These are phyloP conservation scores for Eueides isabella DNA, from an alignment of 1,140 invertebrate genomes.

Conservation along the genomic window DNA sequence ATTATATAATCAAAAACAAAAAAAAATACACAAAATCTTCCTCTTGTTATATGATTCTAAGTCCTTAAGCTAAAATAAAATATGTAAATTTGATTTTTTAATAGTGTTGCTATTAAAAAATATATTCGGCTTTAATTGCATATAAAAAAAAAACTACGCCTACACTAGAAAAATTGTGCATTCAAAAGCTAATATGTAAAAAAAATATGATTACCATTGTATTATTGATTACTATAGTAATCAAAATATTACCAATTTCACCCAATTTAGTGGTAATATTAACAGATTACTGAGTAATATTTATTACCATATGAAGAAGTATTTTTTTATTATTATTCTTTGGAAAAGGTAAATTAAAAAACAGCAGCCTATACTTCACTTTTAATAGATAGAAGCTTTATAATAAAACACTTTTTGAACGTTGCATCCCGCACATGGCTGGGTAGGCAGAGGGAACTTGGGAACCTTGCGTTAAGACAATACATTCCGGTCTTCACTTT, in stretches of 20 bases:
- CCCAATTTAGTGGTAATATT: not conserved
- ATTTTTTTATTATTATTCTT: not conserved
- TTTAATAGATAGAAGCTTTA: too few relatives aligned
- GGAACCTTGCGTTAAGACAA: too few relatives aligned
- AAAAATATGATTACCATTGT: not conserved
- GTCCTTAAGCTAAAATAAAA: too few relatives aligned
- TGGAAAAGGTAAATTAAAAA: not conserved
- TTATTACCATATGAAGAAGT: not conserved
- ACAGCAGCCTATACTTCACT: too few relatives aligned
- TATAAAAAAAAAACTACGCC: not conserved
- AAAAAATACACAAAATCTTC: not conserved
- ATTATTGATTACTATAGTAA: constrained; percentile 4
- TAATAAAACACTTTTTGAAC: too few relatives aligned
- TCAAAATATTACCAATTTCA: not conserved
- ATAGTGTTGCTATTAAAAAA: not conserved
- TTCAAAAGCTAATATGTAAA: not conserved
- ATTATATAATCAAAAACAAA: not conserved
- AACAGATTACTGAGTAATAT: not conserved
- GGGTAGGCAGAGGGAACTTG: too few relatives aligned
- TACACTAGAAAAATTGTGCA: constrained; percentile 7
- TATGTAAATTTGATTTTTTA: not conserved
- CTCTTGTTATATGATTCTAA: too few relatives aligned
- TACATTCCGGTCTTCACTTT: too few relatives aligned
- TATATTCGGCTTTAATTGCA: not conserved
- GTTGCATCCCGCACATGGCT: too few relatives aligned